Evolutionary conservation across 1,140 invertebrate genomes (phyloP).

Genomic region (Zophobas morio): DNA sequence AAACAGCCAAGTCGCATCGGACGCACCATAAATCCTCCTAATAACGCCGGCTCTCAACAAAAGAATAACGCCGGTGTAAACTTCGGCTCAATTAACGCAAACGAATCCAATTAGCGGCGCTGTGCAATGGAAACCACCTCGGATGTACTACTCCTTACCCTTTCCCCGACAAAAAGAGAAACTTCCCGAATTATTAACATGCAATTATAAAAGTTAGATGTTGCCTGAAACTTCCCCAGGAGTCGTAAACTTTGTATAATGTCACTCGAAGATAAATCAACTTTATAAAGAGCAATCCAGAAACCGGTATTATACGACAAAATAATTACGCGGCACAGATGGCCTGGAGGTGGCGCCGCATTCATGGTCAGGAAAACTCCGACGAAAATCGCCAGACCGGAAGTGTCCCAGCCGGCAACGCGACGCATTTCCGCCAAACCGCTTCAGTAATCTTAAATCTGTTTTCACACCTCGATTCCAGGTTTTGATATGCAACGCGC

Average conservation of each 20-base stretch:
- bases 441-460: constrained; percentile 22
- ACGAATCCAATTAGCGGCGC: constrained; percentile 1
- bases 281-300: constrained; percentile 12
- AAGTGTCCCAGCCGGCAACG: constrained; percentile 4
- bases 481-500: constrained; percentile 11
- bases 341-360: background rate
- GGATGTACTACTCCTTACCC: background rate
- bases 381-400: constrained; percentile 13
- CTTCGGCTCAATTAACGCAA: background rate
- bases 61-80: background rate
- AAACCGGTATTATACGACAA: background rate
- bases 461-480: constrained; percentile 23
- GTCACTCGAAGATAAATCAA: constrained; percentile 12
- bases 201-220: constrained; percentile 14
- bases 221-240: background rate
- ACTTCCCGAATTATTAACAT: constrained; percentile 14
- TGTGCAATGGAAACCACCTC: background rate
- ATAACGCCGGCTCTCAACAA: background rate
- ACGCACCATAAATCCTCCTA: background rate
- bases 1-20: constrained; percentile 6
- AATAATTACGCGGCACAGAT: constrained; percentile 1
- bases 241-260: background rate
- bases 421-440: background rate
- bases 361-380: background rate
- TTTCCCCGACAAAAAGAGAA: constrained; percentile 1